Percentiles rank a stretch among this genome's conserved stretches.
Conservation (phyloP, 2,113 vertebrate genomes). For the Noctilio leporinus region DNA sequence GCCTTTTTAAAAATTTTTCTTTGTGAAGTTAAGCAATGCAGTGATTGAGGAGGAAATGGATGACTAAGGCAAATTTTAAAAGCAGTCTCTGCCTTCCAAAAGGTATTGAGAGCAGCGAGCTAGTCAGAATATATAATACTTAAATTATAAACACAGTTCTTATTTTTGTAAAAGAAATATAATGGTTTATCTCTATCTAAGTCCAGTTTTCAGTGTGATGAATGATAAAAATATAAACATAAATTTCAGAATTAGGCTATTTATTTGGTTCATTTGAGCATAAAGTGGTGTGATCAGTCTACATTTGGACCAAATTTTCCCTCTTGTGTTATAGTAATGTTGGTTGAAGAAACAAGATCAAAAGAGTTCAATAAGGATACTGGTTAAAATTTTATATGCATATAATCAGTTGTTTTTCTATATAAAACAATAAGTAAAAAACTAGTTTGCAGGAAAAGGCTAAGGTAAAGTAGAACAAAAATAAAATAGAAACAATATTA, state of each 20-base stretch:
- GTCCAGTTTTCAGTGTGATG: neutral
- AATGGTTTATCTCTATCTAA: neutral
- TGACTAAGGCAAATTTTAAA: neutral
- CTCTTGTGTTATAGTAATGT: neutral
- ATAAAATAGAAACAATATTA: neutral
- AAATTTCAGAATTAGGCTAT: neutral
- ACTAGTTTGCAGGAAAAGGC: neutral
- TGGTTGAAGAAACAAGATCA: neutral
- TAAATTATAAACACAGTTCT: neutral
- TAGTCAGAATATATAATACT: neutral
- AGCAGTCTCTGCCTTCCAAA: neutral
- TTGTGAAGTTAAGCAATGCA: neutral
- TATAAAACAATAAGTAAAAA: neutral
- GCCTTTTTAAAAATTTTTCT: neutral
- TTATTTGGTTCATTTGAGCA: neutral
- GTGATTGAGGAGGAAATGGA: accelerated
- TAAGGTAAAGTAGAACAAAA: neutral
- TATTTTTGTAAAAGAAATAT: neutral
- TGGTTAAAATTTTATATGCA: neutral
- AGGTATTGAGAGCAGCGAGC: neutral
- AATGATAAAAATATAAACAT: neutral
- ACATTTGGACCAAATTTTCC: neutral
- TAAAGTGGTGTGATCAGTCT: neutral
- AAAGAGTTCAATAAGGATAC: neutral
- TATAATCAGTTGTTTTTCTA: neutral